Base-by-base conservation (phyloP, 2,113 vertebrate species). In the Crotalus viridis region DNA sequence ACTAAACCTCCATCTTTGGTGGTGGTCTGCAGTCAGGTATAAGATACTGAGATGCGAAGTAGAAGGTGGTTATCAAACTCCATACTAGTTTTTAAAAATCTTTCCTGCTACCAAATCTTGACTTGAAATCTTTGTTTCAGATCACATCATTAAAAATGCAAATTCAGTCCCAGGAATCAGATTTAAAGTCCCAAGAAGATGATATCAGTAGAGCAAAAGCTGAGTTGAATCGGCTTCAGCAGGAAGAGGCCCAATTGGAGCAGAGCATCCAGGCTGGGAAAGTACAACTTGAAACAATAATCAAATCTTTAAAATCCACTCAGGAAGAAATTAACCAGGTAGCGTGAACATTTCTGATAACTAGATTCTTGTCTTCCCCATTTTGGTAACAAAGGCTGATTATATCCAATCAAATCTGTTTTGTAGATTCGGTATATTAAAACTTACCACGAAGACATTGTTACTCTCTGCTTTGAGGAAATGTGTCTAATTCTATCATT, bases 261-360 rank as follows among this genome's bases (percentile, higher is more conserved):
- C 99, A 99, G 97, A 99, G 99, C 54, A 98, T 99, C 87, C 98
- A 99, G 94, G 99, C 99, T 0, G 99, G 99, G 12, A 99, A 98
- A 89, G 98, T 98, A 56, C 99, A 99, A 87, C 98, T 99, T 85
- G 99, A 99, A 94, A 99, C 99, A 91, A 99, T 99, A 94, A 99
- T 99, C 93, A 99, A 98, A 95, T 99, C 99, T 43, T 96, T 99
- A 87, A 99, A 99, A 94, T 98, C 99, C 74, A 99, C 99, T 0
- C 99, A 99, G 92, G 99, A 99, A 0, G 99, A 99, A 96, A 99
- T 99, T 95, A 99, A 98, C 96, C 99, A 99, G 99, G 99, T 99
- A 94, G 52, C 9, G 3, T 7, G 13, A 43, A 5, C 15, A 51
- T 17, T 43, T 74, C 88, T 4, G 3, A 88, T 1, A 88, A n/a